These are phyloP conservation scores for Parelbella ahira DNA, from an alignment of 2,888 invertebrate genomes.

Conservation along the genomic window DNA sequence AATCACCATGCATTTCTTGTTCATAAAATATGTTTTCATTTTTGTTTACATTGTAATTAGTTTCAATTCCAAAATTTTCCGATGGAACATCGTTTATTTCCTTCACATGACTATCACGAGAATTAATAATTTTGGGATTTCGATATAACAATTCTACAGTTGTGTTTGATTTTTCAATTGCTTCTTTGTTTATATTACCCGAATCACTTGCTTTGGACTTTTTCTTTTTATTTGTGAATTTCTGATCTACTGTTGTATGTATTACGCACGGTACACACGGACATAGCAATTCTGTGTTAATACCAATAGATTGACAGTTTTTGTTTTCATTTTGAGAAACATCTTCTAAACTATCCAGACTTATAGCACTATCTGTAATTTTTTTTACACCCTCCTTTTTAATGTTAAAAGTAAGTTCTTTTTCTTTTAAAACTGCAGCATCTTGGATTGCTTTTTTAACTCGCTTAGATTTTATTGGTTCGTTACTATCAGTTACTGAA, in stretches of 20 bases:
- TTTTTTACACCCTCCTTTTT: constrained; percentile 30
- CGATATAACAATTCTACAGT: constrained; percentile 59
- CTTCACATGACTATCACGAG: constrained; percentile 45
- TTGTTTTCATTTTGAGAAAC: constrained; percentile 34
- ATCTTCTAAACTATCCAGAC: constrained; percentile 66
- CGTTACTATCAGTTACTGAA: constrained; percentile 4
- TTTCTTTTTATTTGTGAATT: constrained; percentile 34
- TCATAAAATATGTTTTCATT: constrained; percentile 27
- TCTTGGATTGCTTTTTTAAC: too few species aligned
- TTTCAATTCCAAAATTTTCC: constrained; percentile 2
- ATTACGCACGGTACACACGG: constrained; percentile 63
- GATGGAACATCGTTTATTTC: too few species aligned
- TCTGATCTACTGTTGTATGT: constrained; percentile 48
- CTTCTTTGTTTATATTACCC: constrained; percentile 20
- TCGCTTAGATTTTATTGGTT: too few species aligned
- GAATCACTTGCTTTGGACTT: constrained; percentile 28
- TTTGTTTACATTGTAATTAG: too few species aligned
- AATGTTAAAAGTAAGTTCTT: constrained; percentile 20
- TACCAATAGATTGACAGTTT: constrained; percentile 55
- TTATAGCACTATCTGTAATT: constrained; percentile 59
- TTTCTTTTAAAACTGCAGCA: constrained; percentile 10
- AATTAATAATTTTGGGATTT: constrained; percentile 56
- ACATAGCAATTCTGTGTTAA: constrained; percentile 64
- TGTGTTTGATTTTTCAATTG: constrained; percentile 34
- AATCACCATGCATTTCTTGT: background rate